Base-by-base conservation (phyloP, 2,888 invertebrate species). In the Atrina japonica region DNA sequence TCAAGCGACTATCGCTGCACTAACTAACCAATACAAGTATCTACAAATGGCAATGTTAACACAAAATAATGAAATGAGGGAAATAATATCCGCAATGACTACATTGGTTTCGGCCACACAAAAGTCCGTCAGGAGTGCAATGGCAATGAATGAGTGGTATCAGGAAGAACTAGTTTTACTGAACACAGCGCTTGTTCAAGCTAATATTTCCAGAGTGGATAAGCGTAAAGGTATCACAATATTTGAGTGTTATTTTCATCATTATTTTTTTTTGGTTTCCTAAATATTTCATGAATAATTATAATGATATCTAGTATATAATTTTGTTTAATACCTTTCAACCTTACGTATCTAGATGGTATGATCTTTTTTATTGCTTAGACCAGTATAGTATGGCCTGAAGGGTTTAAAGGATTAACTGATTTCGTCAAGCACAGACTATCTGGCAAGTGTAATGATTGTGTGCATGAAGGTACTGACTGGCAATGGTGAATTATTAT, bases 11-110 rank as follows among this genome's bases (percentile, higher is more conserved):
- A 76, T 84, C 16, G 86, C 86, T 11, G 83, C 86, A 11, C 70
- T 86, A 53, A 78, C 77, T 27, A 86, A 84, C 69, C 86, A 86
- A 73, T 86, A 84, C 68, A 84, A 81, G 41, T 86, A 83, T 70
- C 79, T 86, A 59, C 75, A 83, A 18, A 83, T 82, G 70, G 84
- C 82, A 23, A 78, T 86, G 11, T 52, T 85, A 45, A 75, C 83
- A 3, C 81, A 83, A 60, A 86, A 85, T 70, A 76, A 76, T 3
- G 84, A 86, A 55, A 72, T 86, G 71, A 79, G 69, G 43, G 80
- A 79, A 35, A 60, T 86, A 50, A 79, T 86, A 5, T 63, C 78
- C 27, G 77, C 78, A 6, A 69, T 78, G 18, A 76, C 80, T 68
- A 70, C 82, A 25, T 76, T 83, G 9, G 77, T 78, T 5, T 76